phyloP scores from a whole-genome alignment of 2,888 invertebrate genomes.

The Rhamphomyia laevipes region DNA sequence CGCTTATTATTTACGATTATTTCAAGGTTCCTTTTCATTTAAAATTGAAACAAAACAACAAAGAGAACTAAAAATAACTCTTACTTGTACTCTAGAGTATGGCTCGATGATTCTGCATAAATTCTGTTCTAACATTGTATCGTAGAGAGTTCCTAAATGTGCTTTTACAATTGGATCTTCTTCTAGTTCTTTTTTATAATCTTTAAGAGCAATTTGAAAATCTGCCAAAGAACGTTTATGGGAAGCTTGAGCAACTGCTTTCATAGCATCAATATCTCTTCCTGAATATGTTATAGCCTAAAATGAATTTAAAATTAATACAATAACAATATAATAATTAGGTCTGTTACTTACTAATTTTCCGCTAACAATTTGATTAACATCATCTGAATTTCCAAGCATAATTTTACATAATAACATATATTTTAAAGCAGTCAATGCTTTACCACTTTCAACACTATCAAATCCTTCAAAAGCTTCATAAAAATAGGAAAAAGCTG shows the following conservation, averaged over 20 bases:
- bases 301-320: background rate
- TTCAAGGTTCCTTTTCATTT: no score
- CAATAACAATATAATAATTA: background rate
- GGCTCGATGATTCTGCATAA: slow-evolving; percentile 97
- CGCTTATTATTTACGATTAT: no score
- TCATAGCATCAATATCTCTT: slow-evolving; percentile 95
- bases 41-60: no score
- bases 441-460: slow-evolving; percentile 83
- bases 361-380: slow-evolving; percentile 86
- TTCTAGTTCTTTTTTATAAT: slow-evolving; percentile 78
- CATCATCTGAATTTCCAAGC: slow-evolving; percentile 94
- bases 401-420: slow-evolving; percentile 99
- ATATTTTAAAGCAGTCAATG: slow-evolving; percentile 92
- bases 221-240: slow-evolving; percentile 94
- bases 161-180: slow-evolving; percentile 95
- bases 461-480: slow-evolving; percentile 99
- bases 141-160: slow-evolving; percentile 92
- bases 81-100: slow-evolving; percentile 85
- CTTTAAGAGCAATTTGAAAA: slow-evolving; percentile 81
- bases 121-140: slow-evolving; percentile 98
- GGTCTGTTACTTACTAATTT: slow-evolving; percentile 65
- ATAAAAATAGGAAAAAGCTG: slow-evolving; percentile 98
- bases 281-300: slow-evolving; percentile 92
- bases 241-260: slow-evolving; percentile 89
- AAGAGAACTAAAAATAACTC: background rate